phyloP scores from a whole-genome alignment of 2,113 vertebrate genomes.

The Terrapene triunguis region DNA sequence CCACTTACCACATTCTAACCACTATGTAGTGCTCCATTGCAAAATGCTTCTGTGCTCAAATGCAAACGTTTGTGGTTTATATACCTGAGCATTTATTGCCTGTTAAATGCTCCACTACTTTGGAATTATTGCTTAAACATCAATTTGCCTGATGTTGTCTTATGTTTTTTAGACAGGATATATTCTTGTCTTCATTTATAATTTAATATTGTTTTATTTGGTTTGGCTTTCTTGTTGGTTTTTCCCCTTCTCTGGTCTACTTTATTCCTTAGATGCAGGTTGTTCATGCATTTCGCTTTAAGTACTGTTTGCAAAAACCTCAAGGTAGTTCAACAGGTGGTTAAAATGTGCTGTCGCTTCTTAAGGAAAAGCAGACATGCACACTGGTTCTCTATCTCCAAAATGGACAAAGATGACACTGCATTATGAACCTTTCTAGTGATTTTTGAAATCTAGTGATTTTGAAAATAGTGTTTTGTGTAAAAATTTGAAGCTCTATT shows the following conservation, averaged over 20 bases:
- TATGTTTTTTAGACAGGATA: not conserved
- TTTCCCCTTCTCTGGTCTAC: not conserved
- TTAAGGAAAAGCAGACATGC: not conserved
- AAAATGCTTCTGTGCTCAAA: not conserved
- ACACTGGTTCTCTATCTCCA: not conserved
- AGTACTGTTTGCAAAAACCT: not conserved
- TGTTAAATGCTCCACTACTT: not conserved
- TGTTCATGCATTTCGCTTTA: not conserved
- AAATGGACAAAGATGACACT: not conserved
- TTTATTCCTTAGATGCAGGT: not conserved
- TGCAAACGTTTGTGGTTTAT: not conserved
- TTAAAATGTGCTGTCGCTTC: not conserved
- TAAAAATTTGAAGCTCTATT: not conserved
- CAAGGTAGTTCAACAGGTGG: rapidly evolving
- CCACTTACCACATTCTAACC: not conserved
- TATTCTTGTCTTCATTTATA: not conserved
- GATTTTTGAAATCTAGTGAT: not conserved
- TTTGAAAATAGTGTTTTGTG: not conserved
- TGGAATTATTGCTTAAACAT: conserved; percentile 26
- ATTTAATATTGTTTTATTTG: not conserved
- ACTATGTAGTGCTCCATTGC: not conserved
- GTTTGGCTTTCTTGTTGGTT: not conserved
- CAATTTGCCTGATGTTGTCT: not conserved
- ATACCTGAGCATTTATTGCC: conserved; percentile 10
- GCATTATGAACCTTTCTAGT: not conserved